phyloP scores from a whole-genome alignment of 2,888 invertebrate species.

The Napeogenes inachia region DNA sequence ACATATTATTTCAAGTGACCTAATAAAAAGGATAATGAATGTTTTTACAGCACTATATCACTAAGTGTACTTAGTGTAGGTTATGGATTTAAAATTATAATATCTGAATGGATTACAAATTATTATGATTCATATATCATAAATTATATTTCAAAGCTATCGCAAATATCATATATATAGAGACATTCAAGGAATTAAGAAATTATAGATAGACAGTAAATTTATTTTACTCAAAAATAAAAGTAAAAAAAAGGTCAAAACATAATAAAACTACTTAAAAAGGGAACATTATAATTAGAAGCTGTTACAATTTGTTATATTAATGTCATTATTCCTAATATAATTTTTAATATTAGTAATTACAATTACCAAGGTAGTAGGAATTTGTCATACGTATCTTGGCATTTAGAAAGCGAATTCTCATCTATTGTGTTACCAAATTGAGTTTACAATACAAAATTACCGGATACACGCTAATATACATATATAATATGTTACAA shows the following conservation, averaged over 20 bases:
- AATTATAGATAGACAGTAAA: too few relatives aligned
- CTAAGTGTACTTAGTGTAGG: background rate
- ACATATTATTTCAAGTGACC: background rate
- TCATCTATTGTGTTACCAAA: slow-evolving; percentile 14
- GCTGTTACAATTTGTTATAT: too few relatives aligned
- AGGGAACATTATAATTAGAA: too few relatives aligned
- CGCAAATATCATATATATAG: too few relatives aligned
- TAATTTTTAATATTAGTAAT: slow-evolving; percentile 2
- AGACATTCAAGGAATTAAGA: too few relatives aligned
- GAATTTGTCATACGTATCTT: slow-evolving; percentile 12
- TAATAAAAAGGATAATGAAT: slow-evolving; percentile 1
- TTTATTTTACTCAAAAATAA: too few relatives aligned
- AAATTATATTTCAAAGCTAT: too few relatives aligned
- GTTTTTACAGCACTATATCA: background rate
- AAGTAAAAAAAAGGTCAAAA: too few relatives aligned
- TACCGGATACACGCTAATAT: slow-evolving; percentile 2
- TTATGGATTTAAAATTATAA: background rate
- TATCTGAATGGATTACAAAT: too few relatives aligned
- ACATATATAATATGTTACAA: background rate
- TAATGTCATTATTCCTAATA: too few relatives aligned
- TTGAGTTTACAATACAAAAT: slow-evolving; percentile 1
- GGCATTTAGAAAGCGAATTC: slow-evolving; percentile 15
- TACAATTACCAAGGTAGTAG: slow-evolving; percentile 7
- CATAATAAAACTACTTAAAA: too few relatives aligned
- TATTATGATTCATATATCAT: too few relatives aligned